These are phyloP conservation scores for Knipowitschia caucasica DNA, from an alignment of 2,797 vertebrate genomes.

Conservation along the genomic window DNA sequence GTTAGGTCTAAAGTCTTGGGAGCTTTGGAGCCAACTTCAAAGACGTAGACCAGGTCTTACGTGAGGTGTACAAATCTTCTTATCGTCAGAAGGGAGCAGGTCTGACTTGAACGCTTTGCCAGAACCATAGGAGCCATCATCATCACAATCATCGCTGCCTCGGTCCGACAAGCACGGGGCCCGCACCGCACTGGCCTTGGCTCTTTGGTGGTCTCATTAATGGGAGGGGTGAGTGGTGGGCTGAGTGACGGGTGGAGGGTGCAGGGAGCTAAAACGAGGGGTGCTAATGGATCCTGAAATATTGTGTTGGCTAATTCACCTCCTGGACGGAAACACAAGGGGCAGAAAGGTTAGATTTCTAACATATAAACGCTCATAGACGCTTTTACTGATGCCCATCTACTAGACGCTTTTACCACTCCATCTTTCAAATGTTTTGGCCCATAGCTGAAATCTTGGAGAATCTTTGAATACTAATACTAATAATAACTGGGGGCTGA, in stretches of 20 bases:
- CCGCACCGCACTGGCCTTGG: conserved; percentile 98
- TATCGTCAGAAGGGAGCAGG: conserved; percentile 97
- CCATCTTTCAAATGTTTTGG: no score
- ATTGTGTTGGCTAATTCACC: conserved; percentile 97
- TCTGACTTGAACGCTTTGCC: conserved; percentile 99
- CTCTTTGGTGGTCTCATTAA: conserved; percentile 99
- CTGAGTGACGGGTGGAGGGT: conserved; percentile 95
- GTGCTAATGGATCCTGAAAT: conserved; percentile 97
- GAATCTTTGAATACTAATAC: no score
- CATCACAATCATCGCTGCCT: conserved; percentile 99
- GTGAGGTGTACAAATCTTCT: conserved; percentile 99
- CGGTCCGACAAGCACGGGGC: conserved; percentile 99
- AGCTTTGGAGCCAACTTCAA: conserved; percentile 99
- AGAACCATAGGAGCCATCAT: conserved; percentile 99
- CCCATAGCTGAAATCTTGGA: no score
- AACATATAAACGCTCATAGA: neutral
- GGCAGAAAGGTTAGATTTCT: conserved; percentile 58
- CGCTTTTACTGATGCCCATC: conserved; percentile 1
- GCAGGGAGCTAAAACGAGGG: conserved; percentile 93
- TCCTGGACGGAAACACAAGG: conserved; percentile 85
- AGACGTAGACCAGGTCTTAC: conserved; percentile 99
- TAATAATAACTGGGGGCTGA: no score
- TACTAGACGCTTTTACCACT: no score
- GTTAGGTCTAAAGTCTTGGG: conserved; percentile 99
- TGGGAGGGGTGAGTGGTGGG: conserved; percentile 96